A percentile compares a stretch with the other conserved stretches of the same genome.
These are phyloP conservation scores for Drosophila teissieri DNA, from an alignment of 1,140 invertebrate species.

Conservation along the genomic window DNA sequence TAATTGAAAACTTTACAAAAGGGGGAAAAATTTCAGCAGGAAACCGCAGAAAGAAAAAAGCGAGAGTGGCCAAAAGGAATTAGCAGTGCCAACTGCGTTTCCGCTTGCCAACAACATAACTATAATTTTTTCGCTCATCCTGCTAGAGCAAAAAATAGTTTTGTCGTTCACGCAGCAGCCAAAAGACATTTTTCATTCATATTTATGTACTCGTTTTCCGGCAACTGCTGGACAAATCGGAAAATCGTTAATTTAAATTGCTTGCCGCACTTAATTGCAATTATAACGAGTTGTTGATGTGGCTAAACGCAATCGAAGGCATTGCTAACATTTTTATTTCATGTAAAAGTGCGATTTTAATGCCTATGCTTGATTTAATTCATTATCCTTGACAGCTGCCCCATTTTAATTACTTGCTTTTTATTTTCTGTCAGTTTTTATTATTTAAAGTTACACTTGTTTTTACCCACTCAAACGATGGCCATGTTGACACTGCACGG, in stretches of 20 bases:
- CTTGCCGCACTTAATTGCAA: constrained; percentile 51
- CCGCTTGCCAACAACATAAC: constrained; percentile 61
- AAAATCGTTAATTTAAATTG: constrained; percentile 64
- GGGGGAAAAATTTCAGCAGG: constrained; percentile 35
- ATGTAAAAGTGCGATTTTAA: too few species aligned
- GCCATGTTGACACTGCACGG: not conserved
- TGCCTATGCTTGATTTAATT: too few species aligned
- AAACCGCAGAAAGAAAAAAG: constrained; percentile 39
- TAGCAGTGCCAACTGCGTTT: constrained; percentile 70
- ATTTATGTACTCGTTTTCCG: constrained; percentile 16
- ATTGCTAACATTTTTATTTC: too few species aligned
- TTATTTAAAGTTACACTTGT: too few species aligned
- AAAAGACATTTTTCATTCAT: constrained; percentile 38
- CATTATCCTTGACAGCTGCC: too few species aligned
- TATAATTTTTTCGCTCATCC: constrained; percentile 54
- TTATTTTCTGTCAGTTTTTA: not conserved
- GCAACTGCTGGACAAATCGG: constrained; percentile 25
- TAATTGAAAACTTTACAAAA: constrained; percentile 60
- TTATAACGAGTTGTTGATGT: constrained; percentile 43
- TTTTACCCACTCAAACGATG: not conserved
- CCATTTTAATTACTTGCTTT: too few species aligned
- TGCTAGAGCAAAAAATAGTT: constrained; percentile 27
- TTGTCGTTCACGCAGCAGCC: constrained; percentile 9
- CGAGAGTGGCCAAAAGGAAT: constrained; percentile 64
- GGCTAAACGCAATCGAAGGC: too few species aligned